phyloP scores from a whole-genome alignment of 2,113 vertebrate genomes.

The Ondatra zibethicus region DNA sequence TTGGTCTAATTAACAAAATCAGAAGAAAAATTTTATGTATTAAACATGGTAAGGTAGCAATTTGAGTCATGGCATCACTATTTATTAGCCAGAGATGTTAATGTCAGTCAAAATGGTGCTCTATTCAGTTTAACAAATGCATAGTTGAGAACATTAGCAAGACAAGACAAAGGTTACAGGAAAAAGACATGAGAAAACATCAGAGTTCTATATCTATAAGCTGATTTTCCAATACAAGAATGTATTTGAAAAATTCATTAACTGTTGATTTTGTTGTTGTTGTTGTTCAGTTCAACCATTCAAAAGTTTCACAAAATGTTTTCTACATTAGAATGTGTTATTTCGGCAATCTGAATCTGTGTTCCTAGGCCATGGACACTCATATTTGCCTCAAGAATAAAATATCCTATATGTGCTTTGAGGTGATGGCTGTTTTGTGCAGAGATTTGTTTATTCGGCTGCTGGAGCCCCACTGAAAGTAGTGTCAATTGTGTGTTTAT shows the following conservation, averaged over 20 bases:
- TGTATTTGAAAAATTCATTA: neutral
- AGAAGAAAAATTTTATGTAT: neutral
- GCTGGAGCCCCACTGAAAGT: neutral
- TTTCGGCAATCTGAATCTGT: neutral
- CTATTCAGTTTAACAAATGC: neutral
- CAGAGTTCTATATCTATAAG: neutral
- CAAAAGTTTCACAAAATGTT: neutral
- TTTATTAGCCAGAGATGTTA: neutral
- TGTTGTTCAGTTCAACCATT: neutral
- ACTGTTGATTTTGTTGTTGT: neutral
- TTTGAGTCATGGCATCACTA: neutral
- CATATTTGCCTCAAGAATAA: neutral
- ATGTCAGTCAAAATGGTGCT: neutral
- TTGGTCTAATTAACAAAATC: neutral
- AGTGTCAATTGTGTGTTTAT: neutral
- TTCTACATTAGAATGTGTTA: neutral
- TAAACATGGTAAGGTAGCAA: neutral
- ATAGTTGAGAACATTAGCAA: neutral
- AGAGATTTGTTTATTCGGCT: neutral
- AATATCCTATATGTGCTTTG: neutral
- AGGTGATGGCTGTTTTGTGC: neutral
- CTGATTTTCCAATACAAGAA: neutral
- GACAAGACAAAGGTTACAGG: neutral
- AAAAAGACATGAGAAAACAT: too few relatives aligned
- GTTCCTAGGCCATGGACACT: neutral